Conservation (phyloP, 2,113 vertebrate species). For the Anoura caudifer region DNA sequence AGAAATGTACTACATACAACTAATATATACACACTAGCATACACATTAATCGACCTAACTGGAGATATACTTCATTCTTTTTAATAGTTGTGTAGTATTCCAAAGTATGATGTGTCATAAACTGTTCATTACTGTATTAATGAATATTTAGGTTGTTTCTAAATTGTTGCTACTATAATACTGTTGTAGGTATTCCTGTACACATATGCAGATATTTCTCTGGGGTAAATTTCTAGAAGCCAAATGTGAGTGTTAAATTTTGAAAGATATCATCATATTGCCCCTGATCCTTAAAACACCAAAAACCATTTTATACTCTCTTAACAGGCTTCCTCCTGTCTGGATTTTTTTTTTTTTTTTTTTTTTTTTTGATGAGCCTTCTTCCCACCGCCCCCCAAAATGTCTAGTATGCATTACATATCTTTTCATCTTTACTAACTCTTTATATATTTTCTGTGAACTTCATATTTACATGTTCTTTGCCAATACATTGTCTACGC, state of each 20-base stretch:
- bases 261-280: not conserved
- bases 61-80: not conserved
- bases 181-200: not conserved
- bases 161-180: not conserved
- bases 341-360: not conserved
- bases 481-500: fast-evolving
- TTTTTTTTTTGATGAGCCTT: not conserved
- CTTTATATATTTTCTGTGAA: not conserved
- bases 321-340: not conserved
- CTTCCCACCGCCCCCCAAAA: not conserved
- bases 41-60: not conserved
- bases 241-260: not conserved
- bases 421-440: not conserved
- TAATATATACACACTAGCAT: not conserved
- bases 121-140: not conserved
- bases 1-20: not conserved
- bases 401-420: not conserved
- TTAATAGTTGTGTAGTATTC: not conserved
- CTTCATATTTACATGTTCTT: not conserved
- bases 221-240: not conserved
- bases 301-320: not conserved
- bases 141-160: not conserved
- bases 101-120: not conserved
- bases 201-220: not conserved
- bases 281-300: not conserved